These are phyloP conservation scores for Agelas oroides DNA, from an alignment of 37 sponge, comb jelly and placozoan genomes.

Conservation along the genomic window DNA sequence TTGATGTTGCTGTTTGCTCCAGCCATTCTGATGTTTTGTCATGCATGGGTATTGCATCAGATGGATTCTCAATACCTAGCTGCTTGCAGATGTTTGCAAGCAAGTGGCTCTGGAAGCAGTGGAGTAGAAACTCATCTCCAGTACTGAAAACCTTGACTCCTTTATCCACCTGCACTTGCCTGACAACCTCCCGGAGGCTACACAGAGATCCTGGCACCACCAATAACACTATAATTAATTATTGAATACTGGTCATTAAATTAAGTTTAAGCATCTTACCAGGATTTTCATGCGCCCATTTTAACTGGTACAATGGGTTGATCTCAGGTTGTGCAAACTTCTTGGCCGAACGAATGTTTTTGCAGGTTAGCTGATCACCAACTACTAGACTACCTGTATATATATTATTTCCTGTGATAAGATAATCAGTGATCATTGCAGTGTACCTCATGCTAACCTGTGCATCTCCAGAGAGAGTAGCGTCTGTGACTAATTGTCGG, in stretches of 20 bases:
- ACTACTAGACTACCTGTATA: slow-evolving; percentile 14
- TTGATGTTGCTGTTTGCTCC: not conserved
- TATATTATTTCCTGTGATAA: not conserved
- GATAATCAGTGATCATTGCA: not conserved
- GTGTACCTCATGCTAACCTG: not conserved
- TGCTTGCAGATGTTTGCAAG: not conserved
- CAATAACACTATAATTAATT: not conserved
- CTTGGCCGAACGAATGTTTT: not conserved
- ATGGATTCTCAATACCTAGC: not conserved
- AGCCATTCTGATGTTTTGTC: not conserved
- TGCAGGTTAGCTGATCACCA: slow-evolving; percentile 37
- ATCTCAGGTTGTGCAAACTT: not conserved
- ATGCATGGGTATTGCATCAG: not conserved
- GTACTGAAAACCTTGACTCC: slow-evolving; percentile 3
- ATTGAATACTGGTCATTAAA: not conserved
- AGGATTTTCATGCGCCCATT: slow-evolving; percentile 22
- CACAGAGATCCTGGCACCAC: slow-evolving; percentile 14
- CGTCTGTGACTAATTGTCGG: not conserved
- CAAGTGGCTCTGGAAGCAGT: slow-evolving; percentile 11
- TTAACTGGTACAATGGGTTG: not conserved
- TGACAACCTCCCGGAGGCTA: not conserved
- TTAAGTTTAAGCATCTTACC: not conserved
- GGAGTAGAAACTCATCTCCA: slow-evolving; percentile 18
- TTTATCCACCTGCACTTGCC: slow-evolving; percentile 9
- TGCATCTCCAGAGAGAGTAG: not conserved